Evolutionary conservation across 1,140 invertebrate genomes (phyloP), one percentile per base, ranked within the genome.

Genomic region (Battus philenor): DNA sequence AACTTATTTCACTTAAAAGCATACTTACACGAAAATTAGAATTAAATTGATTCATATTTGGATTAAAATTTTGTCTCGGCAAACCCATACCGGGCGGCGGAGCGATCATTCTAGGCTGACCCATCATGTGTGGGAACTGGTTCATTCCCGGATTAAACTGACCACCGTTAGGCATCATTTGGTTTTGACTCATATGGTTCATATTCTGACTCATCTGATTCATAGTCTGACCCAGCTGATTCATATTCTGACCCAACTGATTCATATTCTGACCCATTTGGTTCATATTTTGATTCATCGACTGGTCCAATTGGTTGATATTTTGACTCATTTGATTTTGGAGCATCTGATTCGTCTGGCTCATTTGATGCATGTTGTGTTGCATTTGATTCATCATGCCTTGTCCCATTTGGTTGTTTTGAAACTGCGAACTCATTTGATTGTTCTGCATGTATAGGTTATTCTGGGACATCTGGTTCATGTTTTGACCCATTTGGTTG

Each of bases 21-120:
- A 38, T 66, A 81, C 80, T 79, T 54, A 85, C 81, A 45, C 81
- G 78, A 78, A 79, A 82, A 60, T 71, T 85, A 26, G 55, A 58
- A 39, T 80, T 82, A 47, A 56, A 79, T 27, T 78, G 77, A 15
- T 64, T 72, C 54, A 77, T 57, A 44, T 68, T 80, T 1, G 62
- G 63, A 18, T 45, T 77, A 44, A 77, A 85, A 59, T 74, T 80
- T 45, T 77, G 78, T 24, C 76, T 60, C 2, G 65, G 73, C 59
- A 79, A 71, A 10, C 54, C 57, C 15, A 85, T 74, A 0, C 78
- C 80, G 0, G 78, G 81, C 0, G 78, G 78, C 0, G 74, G 74
- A 0, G 58, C 68, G 44, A 82, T 65, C 80, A 84, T 78, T 12
- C 76, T 59, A 0, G 68, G 68, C 16, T 75, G 70, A 1, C 68